Evolutionary conservation across 2,888 invertebrate species (phyloP).

Genomic region (Hedychridium roseum): DNA sequence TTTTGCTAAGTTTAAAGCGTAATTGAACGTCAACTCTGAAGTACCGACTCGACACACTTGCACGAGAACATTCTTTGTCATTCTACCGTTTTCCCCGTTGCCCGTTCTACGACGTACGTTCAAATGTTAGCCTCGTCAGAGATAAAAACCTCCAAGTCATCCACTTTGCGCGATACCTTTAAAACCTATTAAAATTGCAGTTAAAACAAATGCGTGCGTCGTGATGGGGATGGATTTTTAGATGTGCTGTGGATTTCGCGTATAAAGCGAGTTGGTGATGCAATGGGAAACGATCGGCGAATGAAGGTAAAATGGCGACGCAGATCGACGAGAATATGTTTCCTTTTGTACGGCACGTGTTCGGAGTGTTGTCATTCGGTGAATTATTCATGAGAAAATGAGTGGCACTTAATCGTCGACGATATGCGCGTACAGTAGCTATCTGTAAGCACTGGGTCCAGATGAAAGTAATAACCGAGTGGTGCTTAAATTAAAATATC

Average conservation of each 20-base stretch:
- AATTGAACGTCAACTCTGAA: constrained; percentile 55
- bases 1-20: constrained; percentile 52
- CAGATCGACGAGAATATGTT: no score
- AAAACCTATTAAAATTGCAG: no score
- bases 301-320: constrained; percentile 3
- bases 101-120: no score
- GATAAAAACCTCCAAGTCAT: no score
- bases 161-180: no score
- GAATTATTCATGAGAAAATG: constrained; percentile 37
- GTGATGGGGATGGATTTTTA: constrained; percentile 5
- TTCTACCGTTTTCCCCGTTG: no score
- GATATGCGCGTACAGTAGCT: no score
- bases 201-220: no score
- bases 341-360: no score
- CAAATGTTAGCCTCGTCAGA: no score
- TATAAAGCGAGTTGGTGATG: constrained; percentile 5
- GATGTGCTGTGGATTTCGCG: constrained; percentile 6
- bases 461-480: constrained; percentile 18
- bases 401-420: constrained; percentile 36
- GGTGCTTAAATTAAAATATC: constrained; percentile 38
- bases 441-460: no score
- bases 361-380: constrained; percentile 15
- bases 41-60: constrained; percentile 39
- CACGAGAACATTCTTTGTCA: constrained; percentile 23
- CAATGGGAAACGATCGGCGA: neutral